Conservation (phyloP, 23 tunicate genomes). For the Trididemnum nubilum region DNA sequence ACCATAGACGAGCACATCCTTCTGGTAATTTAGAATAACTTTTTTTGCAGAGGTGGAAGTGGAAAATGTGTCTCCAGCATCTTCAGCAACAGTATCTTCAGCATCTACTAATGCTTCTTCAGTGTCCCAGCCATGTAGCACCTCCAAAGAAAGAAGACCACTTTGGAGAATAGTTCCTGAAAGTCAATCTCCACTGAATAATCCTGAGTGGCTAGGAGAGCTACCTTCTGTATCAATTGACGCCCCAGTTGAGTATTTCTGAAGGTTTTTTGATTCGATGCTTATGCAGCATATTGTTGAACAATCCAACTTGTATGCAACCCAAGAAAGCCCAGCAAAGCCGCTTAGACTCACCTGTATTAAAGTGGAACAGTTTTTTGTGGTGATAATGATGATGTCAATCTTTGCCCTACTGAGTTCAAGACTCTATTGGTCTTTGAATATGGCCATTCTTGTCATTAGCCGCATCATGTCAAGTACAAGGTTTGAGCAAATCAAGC, state of each 20-base stretch:
- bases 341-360: background rate
- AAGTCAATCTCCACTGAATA: too few relatives aligned
- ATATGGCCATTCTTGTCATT: background rate
- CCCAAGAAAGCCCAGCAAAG: background rate
- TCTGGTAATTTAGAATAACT: background rate
- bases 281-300: slow-evolving; percentile 10
- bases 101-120: background rate
- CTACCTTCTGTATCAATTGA: background rate
- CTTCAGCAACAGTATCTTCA: background rate
- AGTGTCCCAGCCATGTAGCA: background rate
- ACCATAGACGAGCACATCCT: background rate
- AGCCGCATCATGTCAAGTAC: background rate
- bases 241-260: background rate
- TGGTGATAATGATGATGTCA: background rate
- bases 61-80: background rate
- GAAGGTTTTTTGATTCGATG: background rate
- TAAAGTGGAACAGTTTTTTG: slow-evolving; percentile 3
- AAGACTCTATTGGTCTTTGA: slow-evolving; percentile 8
- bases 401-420: background rate
- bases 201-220: too few relatives aligned
- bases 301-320: slow-evolving; percentile 12
- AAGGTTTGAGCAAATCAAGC: slow-evolving; percentile 11
- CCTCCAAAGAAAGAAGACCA: background rate
- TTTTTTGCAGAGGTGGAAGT: background rate
- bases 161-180: too few relatives aligned